Percentiles rank a stretch among this genome's conserved stretches.
These are phyloP conservation scores for Clivina fossor DNA, from an alignment of 2,888 invertebrate species.

Conservation along the genomic window DNA sequence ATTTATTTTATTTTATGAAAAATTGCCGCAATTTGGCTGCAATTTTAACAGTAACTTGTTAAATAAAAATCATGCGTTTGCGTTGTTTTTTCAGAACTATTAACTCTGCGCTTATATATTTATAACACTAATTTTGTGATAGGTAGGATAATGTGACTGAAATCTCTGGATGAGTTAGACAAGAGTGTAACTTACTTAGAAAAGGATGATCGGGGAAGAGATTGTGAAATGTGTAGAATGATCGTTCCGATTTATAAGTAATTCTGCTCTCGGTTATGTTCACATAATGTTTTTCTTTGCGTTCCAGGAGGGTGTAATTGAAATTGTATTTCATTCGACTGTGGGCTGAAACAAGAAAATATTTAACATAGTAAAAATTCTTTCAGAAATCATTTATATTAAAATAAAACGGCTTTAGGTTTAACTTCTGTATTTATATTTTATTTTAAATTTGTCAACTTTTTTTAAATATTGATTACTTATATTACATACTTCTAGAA, in stretches of 20 bases:
- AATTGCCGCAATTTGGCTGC: no score
- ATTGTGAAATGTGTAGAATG: constrained; percentile 22
- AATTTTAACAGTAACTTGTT: no score
- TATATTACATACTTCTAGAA: no score
- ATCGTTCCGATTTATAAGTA: constrained; percentile 21
- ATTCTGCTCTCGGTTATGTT: constrained; percentile 19
- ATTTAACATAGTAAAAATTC: not conserved
- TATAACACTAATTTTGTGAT: no score
- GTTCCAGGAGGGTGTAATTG: constrained; percentile 20
- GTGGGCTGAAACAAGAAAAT: constrained; percentile 13
- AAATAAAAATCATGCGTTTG: no score
- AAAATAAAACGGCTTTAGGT: not conserved
- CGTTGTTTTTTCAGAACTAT: no score
- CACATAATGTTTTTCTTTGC: constrained; percentile 17
- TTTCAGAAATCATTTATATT: no score
- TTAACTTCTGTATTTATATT: not conserved
- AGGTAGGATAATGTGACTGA: no score
- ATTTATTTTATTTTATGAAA: no score
- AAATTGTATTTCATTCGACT: constrained; percentile 24
- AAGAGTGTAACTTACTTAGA: constrained; percentile 8
- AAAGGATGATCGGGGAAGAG: constrained; percentile 12
- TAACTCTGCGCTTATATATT: no score
- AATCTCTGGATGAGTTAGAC: no score
- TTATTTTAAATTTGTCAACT: not conserved
- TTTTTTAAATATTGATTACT: no score